Base-by-base conservation (phyloP, 2,888 invertebrate species). In the Drosophila emarginata region DNA sequence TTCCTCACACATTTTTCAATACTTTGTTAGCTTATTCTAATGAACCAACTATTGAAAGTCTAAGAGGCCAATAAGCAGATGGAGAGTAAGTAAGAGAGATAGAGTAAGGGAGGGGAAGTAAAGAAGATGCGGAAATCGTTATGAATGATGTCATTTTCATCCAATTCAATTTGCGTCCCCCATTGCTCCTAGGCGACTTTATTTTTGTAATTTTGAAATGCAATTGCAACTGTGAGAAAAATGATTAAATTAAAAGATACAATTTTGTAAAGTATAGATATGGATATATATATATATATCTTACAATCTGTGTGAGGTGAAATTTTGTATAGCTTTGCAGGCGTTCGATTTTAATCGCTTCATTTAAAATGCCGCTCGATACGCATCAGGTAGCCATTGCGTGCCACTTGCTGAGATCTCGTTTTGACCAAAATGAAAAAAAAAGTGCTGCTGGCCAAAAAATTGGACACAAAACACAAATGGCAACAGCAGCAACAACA, bases 341-440 rank as follows among this genome's bases (percentile, higher is more conserved):
- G 80, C 83, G 82, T 75, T 75, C 68, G 81, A 82, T 86, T 83
- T 88, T 89, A 89, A 89, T 89, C 89, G 83, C 90, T 89, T 89
- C 86, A 89, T 89, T 89, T 88, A 80, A 89, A 89, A 89, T 86
- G 89, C 82, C 76, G 76, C 85, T 77, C 66, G 83, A 83, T 83
- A 83, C 87, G 83, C 83, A 83, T 83, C 83, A 78, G 85, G 84
- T 74, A 77, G 85, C 77, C 74, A 80, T 82, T 82, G 87, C 87
- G 87, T 83, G 82, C 82, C 87, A 83, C 82, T 83, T 84, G 87
- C 87, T 81, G 78, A 66, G 85, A 84, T 83, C 82, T 83, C 59
- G 87, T 85, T 84, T 83, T 83, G 79, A 75, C 87, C 82, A 68
- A 78, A 80, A 74, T 45, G 18, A 64, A 74, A 9, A 32, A 32